Conservation (phyloP, 30 jellyfish, hydroid and myxozoan genomes). For the Hydractinia symbiolongicarpus region DNA sequence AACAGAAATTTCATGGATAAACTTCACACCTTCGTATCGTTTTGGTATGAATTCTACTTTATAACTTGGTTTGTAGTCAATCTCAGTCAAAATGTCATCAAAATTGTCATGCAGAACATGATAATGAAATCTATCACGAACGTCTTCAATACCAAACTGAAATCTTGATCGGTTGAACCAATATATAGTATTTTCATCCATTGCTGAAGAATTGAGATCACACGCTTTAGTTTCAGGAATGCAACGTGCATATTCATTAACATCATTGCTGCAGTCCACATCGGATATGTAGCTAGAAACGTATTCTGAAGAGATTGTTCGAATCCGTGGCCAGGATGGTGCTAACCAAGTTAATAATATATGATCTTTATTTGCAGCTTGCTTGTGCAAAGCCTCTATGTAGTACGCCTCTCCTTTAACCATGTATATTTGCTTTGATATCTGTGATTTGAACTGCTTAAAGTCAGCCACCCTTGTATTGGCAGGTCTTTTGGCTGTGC, state of each 20-base stretch:
- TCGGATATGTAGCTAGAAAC: constrained; percentile 64
- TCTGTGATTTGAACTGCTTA: constrained; percentile 36
- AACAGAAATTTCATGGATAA: constrained; percentile 83
- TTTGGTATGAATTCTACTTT: constrained; percentile 65
- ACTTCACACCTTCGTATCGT: constrained; percentile 86
- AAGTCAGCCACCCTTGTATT: constrained; percentile 53
- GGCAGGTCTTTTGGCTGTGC: constrained; percentile 38
- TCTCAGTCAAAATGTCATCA: constrained; percentile 48
- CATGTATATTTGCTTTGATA: constrained; percentile 42
- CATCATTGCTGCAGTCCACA: constrained; percentile 50
- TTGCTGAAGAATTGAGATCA: constrained; percentile 42
- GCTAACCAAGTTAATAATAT: constrained; percentile 83
- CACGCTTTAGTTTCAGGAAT: constrained; percentile 84
- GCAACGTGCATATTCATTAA: constrained; percentile 47
- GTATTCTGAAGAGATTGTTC: constrained; percentile 31
- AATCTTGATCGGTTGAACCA: constrained; percentile 32
- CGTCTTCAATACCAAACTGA: constrained; percentile 47
- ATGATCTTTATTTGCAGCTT: constrained; percentile 59
- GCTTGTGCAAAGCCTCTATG: constrained; percentile 80
- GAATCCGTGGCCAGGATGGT: constrained; percentile 51
- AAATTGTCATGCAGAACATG: constrained; percentile 41
- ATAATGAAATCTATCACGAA: constrained; percentile 50
- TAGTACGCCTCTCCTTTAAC: constrained; percentile 38
- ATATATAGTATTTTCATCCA: constrained; percentile 34
- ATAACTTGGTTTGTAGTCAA: constrained; percentile 73